A percentile compares a stretch with the other conserved stretches of the same genome.
Conservation (phyloP, 2,113 vertebrate species). For the Condylura cristata region DNA sequence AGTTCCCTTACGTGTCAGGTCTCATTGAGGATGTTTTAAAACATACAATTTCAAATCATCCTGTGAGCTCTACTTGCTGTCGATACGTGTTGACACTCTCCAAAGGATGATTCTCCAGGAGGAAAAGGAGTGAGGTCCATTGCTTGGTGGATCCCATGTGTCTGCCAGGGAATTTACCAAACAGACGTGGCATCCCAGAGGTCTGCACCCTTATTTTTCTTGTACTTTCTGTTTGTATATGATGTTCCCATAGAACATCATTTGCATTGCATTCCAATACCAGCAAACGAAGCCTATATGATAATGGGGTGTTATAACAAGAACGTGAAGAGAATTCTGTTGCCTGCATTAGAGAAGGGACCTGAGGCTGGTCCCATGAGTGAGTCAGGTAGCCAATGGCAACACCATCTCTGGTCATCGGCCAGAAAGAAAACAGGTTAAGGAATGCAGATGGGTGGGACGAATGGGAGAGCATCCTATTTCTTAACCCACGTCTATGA, state of each 20-base stretch:
- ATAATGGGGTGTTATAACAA: not conserved
- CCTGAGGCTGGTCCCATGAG: not conserved
- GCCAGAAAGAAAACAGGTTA: not conserved
- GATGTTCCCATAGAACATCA: not conserved
- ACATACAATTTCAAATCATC: not conserved
- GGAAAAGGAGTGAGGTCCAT: not conserved
- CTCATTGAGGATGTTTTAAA: constrained; percentile 1
- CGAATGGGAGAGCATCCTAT: not conserved
- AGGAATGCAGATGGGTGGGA: not conserved
- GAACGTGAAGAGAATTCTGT: not conserved
- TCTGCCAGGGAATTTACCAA: not conserved
- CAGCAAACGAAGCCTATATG: not conserved
- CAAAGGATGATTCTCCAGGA: not conserved
- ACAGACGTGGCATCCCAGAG: not conserved
- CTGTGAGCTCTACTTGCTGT: not conserved
- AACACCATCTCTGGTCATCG: not conserved
- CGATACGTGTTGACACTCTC: not conserved
- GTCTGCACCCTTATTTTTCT: not conserved
- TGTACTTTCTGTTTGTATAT: not conserved
- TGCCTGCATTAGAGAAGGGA: not conserved
- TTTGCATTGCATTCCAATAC: not conserved
- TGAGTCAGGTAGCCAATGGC: not conserved
- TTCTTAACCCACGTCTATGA: not conserved
- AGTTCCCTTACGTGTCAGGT: constrained; percentile 3
- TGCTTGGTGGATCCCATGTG: not conserved